Evolutionary conservation across 2,113 vertebrate genomes (phyloP), one percentile per base, ranked within the genome.

Genomic region (Gobio gobio): DNA sequence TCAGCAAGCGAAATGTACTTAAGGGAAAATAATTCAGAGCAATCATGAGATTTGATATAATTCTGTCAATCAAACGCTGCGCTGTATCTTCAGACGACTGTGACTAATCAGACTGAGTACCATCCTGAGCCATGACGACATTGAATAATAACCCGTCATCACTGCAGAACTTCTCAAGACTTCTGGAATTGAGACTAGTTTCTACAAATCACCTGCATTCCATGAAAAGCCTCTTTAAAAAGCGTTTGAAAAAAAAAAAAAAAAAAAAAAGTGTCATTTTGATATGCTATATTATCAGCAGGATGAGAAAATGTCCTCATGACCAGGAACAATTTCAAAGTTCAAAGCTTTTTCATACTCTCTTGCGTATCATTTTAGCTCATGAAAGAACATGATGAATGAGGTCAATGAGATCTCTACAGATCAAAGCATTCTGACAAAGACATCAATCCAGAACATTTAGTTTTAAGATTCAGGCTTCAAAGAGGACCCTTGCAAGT

Each of bases 271-370:
- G 22, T 8, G 22, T 40, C 2, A 66, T 29, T 63, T 85, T 72
- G 26, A 72, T n/a, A 56, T 63, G 29, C 33, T 63, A 24, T 24
- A 47, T 73, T 58, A 49, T 72, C 26, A 68, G 43, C 24, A 63
- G 68, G 40, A 66, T 29, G 61, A 63, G 29, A 14, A 47, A 78
- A 18, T n/a, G 14, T 72, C 24, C 26, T 59, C 33, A 61, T 61
- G 40, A 82, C 36, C 24, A 36, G 26, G 3, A 63, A 36, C n/a
- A 18, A 66, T 45, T 75, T 12, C 12, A 45, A 22, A 59, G 14
- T 86, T 86, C 58, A 82, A 82, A 86, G 78, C 51, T 56, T 85
- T 85, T 80, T 49, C 36, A 36, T 43, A 76, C 56, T 74, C 70
- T 22, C 73, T 47, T 6, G 4, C 20, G 8, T 26, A 45, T 63